These are phyloP conservation scores for Drosophila funebris DNA, from an alignment of 1,140 invertebrate genomes.

Conservation along the genomic window DNA sequence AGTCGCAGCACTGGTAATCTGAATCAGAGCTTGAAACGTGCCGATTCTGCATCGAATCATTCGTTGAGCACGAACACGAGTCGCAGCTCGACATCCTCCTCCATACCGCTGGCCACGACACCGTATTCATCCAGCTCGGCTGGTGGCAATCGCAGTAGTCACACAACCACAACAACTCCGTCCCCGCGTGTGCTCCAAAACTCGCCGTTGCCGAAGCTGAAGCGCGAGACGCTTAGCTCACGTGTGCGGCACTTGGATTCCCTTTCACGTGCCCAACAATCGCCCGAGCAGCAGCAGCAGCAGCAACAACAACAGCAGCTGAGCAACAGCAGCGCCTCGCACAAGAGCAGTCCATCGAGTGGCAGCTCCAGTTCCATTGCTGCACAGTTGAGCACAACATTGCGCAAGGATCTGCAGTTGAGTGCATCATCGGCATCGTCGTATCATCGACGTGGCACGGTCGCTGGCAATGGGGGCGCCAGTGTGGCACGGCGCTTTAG, in stretches of 20 bases:
- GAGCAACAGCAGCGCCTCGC: conserved; percentile 23
- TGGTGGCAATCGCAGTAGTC: conserved; percentile 59
- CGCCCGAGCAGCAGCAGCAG: conserved; percentile 49
- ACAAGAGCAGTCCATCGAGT: conserved; percentile 15
- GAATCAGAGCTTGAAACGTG: conserved; percentile 83
- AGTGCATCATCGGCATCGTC: conserved; percentile 26
- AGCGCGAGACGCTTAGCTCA: conserved; percentile 86
- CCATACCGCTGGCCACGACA: conserved; percentile 79
- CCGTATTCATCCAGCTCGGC: conserved; percentile 67
- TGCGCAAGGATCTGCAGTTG: conserved; percentile 77
- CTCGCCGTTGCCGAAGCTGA: conserved; percentile 85
- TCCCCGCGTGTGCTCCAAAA: conserved; percentile 81
- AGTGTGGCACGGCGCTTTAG: conserved; percentile 68
- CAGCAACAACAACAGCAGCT: conserved; percentile 46
- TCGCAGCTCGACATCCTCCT: conserved; percentile 78
- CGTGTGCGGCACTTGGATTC: conserved; percentile 85
- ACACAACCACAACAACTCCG: conserved; percentile 79
- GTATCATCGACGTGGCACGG: conserved; percentile 42
- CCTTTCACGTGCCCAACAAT: conserved; percentile 78
- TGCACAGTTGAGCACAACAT: conserved; percentile 68
- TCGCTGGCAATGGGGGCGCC: conserved; percentile 3
- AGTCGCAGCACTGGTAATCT: conserved; percentile 84
- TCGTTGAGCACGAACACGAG: conserved; percentile 77
- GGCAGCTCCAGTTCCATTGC: conserved; percentile 67
- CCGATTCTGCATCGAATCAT: conserved; percentile 83